A percentile compares a stretch with the other conserved stretches of the same genome.
phyloP scores from a whole-genome alignment of 2,113 vertebrate species.

The Onychostruthus taczanowskii region DNA sequence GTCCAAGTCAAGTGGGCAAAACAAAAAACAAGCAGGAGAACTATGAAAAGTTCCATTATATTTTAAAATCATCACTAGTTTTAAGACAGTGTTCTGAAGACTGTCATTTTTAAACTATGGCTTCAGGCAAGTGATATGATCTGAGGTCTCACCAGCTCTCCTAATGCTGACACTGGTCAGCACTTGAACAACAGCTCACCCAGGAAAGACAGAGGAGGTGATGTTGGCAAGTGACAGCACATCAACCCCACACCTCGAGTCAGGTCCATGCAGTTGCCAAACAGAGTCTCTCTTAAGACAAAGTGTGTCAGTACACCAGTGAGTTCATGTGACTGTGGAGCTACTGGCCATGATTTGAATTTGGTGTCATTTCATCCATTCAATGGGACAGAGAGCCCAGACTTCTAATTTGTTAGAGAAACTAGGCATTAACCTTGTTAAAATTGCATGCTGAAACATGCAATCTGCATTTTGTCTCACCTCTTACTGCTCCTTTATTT shows the following conservation, averaged over 20 bases:
- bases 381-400: background rate
- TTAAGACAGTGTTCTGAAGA: background rate
- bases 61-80: background rate
- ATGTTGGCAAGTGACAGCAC: background rate
- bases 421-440: conserved; percentile 11
- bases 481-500: background rate
- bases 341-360: conserved; percentile 28
- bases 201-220: background rate
- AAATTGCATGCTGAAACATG: background rate
- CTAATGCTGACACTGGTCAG: background rate
- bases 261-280: background rate
- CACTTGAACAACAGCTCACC: background rate
- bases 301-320: background rate
- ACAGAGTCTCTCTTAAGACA: background rate
- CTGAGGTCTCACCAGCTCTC: background rate
- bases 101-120: background rate
- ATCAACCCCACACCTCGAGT: background rate
- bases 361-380: background rate
- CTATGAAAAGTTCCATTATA: background rate
- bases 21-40: background rate
- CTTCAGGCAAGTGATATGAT: background rate
- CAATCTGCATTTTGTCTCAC: background rate
- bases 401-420: conserved; percentile 46
- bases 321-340: background rate
- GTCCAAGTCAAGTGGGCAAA: background rate